Conservation (phyloP, 2,888 invertebrate genomes). For the Belgica antarctica region DNA sequence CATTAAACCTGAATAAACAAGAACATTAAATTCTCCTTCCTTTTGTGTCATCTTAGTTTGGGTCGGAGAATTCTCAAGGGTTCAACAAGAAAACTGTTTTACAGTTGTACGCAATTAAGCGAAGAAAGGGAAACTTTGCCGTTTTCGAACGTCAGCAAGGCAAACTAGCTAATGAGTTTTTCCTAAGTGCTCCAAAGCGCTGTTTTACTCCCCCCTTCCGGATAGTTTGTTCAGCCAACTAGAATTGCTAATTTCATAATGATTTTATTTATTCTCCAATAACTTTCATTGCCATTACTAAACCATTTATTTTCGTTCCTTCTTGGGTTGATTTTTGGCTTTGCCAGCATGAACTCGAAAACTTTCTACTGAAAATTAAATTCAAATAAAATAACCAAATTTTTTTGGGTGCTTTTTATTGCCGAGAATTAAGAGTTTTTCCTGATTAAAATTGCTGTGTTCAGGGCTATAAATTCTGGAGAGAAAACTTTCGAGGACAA, state of each 20-base stretch:
- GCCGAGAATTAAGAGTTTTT: background rate
- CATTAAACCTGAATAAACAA: constrained; percentile 4
- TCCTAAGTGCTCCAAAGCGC: background rate
- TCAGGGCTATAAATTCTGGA: too few species aligned
- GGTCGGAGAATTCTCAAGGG: too few species aligned
- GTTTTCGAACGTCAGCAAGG: background rate
- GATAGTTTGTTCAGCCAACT: constrained; percentile 9
- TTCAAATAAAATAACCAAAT: background rate
- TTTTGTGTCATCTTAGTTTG: background rate
- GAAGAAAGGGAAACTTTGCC: background rate
- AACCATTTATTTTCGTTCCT: constrained; percentile 11
- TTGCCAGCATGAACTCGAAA: background rate
- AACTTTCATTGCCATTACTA: background rate
- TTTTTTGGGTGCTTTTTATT: background rate
- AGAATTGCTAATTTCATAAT: constrained; percentile 30
- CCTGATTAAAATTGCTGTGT: background rate
- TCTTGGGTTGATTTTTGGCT: background rate
- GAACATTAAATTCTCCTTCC: background rate
- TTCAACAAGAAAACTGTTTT: constrained; percentile 28
- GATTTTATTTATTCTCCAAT: constrained; percentile 26
- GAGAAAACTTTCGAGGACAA: too few species aligned
- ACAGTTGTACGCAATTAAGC: constrained; percentile 26
- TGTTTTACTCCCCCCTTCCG: background rate
- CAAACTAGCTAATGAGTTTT: background rate
- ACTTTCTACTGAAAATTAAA: background rate